phyloP scores from a whole-genome alignment of 2,797 vertebrate species.

The Acanthurus tractus region DNA sequence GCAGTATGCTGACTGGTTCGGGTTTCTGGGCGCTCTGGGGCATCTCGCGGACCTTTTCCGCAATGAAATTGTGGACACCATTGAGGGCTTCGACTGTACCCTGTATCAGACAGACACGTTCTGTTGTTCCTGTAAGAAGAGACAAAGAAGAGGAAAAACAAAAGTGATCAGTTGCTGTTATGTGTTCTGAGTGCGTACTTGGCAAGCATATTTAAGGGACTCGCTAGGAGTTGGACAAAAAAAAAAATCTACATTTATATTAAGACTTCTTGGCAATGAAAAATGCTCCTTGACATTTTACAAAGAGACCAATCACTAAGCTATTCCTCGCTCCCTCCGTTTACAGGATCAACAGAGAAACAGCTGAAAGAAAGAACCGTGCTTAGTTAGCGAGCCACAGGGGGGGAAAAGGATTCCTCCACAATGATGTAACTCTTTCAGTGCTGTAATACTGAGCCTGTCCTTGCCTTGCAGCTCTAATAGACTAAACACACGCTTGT shows the following conservation, averaged over 20 bases:
- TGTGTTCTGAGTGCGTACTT: conserved; percentile 22
- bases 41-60: conserved; percentile 99
- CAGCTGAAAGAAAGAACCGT: conserved; percentile 73
- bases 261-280: conserved; percentile 48
- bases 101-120: conserved; percentile 99
- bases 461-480: conserved; percentile 69
- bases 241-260: conserved; percentile 49
- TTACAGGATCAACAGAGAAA: conserved; percentile 76
- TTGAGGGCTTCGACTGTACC: conserved; percentile 98
- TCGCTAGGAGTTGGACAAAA: conserved; percentile 16
- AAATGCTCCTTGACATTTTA: conserved; percentile 61
- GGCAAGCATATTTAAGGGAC: conserved; percentile 50
- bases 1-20: conserved; percentile 98
- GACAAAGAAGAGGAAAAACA: conserved; percentile 46
- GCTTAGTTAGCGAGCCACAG: conserved; percentile 68
- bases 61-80: conserved; percentile 98
- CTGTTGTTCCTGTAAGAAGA: conserved; percentile 92
- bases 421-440: conserved; percentile 82
- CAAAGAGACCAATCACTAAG: conserved; percentile 63
- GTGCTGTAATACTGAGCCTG: conserved; percentile 59
- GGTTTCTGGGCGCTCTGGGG: conserved; percentile 99
- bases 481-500: conserved; percentile 76
- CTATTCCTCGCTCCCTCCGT: conserved; percentile 59
- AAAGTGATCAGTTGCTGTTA: conserved; percentile 42
- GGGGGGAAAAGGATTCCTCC: conserved; percentile 72